These are phyloP conservation scores for Drosophila serrata DNA, from an alignment of 1,140 invertebrate species.

Conservation along the genomic window DNA sequence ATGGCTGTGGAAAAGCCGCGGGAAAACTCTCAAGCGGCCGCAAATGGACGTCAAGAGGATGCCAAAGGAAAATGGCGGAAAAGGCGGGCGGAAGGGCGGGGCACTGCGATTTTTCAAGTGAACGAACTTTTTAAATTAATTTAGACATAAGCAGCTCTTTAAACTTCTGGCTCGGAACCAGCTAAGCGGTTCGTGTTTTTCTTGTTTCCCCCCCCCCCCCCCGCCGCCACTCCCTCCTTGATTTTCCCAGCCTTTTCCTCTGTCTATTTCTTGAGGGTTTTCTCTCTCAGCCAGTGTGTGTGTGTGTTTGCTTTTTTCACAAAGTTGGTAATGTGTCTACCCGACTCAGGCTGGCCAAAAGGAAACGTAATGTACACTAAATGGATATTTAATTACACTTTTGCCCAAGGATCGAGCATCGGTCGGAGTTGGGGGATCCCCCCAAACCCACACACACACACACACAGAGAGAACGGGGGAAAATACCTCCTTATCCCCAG, in stretches of 20 bases:
- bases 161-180: slow-evolving; percentile 58
- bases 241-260: slow-evolving; percentile 1
- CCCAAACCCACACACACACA: too few relatives aligned
- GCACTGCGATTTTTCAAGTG: slow-evolving; percentile 73
- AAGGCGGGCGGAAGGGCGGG: neutral
- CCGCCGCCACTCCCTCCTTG: too few relatives aligned
- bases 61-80: slow-evolving; percentile 19
- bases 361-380: slow-evolving; percentile 81
- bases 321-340: slow-evolving; percentile 72
- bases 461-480: neutral
- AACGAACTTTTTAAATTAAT: slow-evolving; percentile 82
- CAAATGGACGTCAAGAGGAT: slow-evolving; percentile 65
- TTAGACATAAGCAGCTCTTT: slow-evolving; percentile 81
- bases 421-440: neutral
- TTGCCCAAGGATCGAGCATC: slow-evolving; percentile 41
- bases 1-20: slow-evolving; percentile 45
- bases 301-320: slow-evolving; percentile 13
- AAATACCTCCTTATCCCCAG: neutral
- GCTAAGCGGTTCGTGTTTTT: slow-evolving; percentile 49
- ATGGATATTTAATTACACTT: slow-evolving; percentile 83
- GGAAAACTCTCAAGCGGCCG: slow-evolving; percentile 73
- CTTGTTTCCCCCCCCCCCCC: neutral
- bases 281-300: slow-evolving; percentile 1
- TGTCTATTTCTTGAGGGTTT: slow-evolving; percentile 58
- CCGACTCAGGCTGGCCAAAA: slow-evolving; percentile 64